Conservation (phyloP, 2,797 vertebrate species). For the Babyrousa celebensis region DNA sequence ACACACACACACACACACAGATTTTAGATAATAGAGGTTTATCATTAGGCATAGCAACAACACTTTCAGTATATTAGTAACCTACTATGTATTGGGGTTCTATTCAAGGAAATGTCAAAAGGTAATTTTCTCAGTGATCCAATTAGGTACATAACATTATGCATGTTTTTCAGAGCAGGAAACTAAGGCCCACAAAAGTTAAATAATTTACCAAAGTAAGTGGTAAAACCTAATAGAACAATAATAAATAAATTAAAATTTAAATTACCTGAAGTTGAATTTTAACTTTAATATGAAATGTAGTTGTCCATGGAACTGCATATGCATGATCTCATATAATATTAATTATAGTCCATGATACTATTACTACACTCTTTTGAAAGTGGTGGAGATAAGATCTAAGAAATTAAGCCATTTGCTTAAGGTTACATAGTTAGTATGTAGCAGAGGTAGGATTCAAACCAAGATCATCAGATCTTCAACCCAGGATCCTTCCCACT, state of each 20-base stretch:
- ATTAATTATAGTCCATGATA: neutral
- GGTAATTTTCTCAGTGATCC: neutral
- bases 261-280: neutral
- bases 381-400: neutral
- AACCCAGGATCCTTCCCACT: neutral
- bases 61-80: neutral
- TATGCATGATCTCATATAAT: neutral
- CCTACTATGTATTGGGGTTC: neutral
- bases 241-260: neutral
- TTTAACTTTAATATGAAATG: slow-evolving; percentile 30
- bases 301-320: neutral
- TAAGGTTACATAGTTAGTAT: neutral
- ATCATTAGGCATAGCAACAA: neutral
- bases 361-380: neutral
- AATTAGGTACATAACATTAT: neutral
- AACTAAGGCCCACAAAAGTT: neutral
- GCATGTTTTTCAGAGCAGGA: neutral
- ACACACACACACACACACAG: neutral
- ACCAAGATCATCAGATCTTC: slow-evolving; percentile 55
- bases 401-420: neutral
- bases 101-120: slow-evolving; percentile 21
- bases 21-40: neutral
- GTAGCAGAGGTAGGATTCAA: neutral
- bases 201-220: slow-evolving; percentile 9
- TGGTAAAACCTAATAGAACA: neutral